Evolutionary conservation across 2,888 invertebrate species (phyloP).

Genomic region (Acrobasis repandana): DNA sequence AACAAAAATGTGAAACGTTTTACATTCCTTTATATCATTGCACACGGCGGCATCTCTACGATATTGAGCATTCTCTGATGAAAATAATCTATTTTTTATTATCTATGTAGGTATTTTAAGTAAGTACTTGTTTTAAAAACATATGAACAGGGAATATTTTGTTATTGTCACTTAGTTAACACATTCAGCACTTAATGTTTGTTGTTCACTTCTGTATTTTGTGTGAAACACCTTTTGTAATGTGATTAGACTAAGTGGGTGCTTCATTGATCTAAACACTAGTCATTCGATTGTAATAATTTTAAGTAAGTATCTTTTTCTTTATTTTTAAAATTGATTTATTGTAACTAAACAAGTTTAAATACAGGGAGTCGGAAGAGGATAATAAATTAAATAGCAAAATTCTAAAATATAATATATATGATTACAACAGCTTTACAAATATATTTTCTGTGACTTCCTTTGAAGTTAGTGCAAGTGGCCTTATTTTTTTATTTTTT

Average conservation of each 20-base stretch:
- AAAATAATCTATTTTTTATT: background rate
- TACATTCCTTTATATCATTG: no score
- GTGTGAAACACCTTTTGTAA: conserved; percentile 44
- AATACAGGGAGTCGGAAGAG: conserved; percentile 52
- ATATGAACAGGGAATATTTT: conserved; percentile 13
- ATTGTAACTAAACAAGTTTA: conserved; percentile 18
- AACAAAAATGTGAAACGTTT: no score
- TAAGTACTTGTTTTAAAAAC: background rate
- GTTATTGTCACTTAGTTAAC: conserved; percentile 38
- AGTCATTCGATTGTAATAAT: conserved; percentile 37
- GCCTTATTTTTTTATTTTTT: no score
- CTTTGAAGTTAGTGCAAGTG: background rate
- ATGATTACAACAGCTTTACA: background rate
- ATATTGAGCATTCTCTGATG: no score
- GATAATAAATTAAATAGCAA: conserved; percentile 34
- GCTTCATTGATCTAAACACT: conserved; percentile 40
- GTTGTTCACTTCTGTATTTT: conserved; percentile 37
- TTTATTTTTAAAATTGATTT: conserved; percentile 20
- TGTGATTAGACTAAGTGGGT: conserved; percentile 36
- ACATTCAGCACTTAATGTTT: conserved; percentile 45
- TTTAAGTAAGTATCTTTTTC: background rate
- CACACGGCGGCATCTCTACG: no score
- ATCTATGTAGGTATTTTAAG: background rate
- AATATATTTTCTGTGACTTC: background rate
- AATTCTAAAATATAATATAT: background rate